Conservation (phyloP, 2,797 vertebrate species). For the Poeciliopsis paucimaculata region DNA sequence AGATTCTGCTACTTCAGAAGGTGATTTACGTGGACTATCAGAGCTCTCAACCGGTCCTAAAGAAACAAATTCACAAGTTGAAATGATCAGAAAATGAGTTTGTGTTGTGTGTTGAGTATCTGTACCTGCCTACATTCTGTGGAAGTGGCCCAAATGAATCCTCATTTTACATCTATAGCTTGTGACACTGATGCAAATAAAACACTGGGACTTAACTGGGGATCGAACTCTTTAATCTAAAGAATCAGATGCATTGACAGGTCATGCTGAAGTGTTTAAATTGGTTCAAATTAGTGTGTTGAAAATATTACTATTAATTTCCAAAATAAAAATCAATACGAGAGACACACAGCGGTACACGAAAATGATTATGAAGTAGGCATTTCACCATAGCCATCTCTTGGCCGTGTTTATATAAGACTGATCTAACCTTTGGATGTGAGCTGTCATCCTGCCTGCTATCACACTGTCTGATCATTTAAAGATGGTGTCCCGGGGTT, state of each 20-base stretch:
- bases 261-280: background rate
- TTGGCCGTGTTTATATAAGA: slow-evolving; percentile 35
- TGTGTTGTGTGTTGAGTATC: background rate
- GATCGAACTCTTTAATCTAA: background rate
- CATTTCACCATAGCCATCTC: background rate
- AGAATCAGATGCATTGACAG: background rate
- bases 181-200: background rate
- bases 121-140: background rate
- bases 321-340: background rate
- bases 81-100: background rate
- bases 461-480: slow-evolving; percentile 59
- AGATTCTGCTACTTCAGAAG: background rate
- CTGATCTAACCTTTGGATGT: slow-evolving; percentile 28
- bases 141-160: background rate
- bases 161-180: background rate
- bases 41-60: background rate
- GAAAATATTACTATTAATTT: background rate
- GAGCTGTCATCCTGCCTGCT: slow-evolving; percentile 49
- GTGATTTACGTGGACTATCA: background rate
- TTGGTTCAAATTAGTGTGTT: background rate
- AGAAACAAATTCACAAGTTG: background rate
- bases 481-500: slow-evolving; percentile 59
- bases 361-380: background rate
- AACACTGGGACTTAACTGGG: background rate
- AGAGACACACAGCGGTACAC: background rate